phyloP scores from a whole-genome alignment of 2,113 vertebrate species.

The Nymphicus hollandicus region DNA sequence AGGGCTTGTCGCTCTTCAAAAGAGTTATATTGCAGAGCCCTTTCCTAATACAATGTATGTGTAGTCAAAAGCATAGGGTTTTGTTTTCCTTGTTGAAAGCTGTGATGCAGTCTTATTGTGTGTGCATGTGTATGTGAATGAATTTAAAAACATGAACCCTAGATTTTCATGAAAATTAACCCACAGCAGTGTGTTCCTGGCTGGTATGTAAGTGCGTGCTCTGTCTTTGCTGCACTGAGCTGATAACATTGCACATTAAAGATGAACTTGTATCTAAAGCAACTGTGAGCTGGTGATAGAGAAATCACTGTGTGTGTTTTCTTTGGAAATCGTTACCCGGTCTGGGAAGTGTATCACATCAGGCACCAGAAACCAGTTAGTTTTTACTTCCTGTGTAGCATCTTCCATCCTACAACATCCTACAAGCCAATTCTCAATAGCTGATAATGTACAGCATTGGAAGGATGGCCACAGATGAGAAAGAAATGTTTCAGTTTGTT shows the following conservation, averaged over 20 bases:
- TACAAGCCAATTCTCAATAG: neutral
- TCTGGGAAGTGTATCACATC: neutral
- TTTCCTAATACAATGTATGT: neutral
- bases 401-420: neutral
- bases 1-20: neutral
- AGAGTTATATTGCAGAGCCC: neutral
- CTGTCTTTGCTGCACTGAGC: neutral
- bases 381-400: neutral
- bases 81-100: neutral
- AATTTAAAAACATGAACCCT: accelerated
- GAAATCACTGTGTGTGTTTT: neutral
- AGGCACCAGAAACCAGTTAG: neutral
- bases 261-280: neutral
- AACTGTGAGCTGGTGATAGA: neutral
- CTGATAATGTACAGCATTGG: neutral
- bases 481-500: neutral
- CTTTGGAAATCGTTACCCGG: neutral
- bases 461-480: neutral
- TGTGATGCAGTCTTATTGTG: neutral
- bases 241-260: neutral
- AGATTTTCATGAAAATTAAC: neutral
- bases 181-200: neutral
- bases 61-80: neutral
- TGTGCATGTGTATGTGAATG: neutral
- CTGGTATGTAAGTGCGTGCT: neutral